Percentiles rank a stretch among this genome's conserved stretches.
Conservation (phyloP, 2,888 invertebrate species). For the Zygogramma bicolorata region DNA sequence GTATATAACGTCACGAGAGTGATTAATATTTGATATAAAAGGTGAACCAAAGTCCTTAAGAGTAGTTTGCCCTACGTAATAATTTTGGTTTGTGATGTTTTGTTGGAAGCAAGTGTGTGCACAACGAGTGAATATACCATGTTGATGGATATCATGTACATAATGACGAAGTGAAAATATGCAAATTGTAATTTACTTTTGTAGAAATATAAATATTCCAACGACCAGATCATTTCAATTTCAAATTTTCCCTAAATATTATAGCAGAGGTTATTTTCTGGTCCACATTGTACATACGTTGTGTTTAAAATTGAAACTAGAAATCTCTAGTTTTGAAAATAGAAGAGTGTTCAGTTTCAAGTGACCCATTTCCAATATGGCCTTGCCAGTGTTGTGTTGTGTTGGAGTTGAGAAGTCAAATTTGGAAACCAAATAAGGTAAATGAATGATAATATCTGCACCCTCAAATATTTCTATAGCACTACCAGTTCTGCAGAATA, state of each 20-base stretch:
- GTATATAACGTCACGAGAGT: conserved; percentile 16
- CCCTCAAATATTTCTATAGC: too few species aligned
- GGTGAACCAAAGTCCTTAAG: conserved; percentile 42
- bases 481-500: too few species aligned
- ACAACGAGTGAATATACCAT: conserved; percentile 33
- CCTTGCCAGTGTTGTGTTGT: too few species aligned
- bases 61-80: conserved; percentile 19
- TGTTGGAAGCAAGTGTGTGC: conserved; percentile 28
- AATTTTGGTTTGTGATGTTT: conserved; percentile 32
- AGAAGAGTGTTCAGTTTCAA: too few species aligned
- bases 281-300: not conserved
- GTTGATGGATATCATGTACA: conserved; percentile 28
- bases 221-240: not conserved
- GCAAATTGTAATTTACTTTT: conserved; percentile 12
- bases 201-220: conserved; percentile 20
- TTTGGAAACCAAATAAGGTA: too few species aligned
- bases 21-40: conserved; percentile 2
- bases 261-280: not conserved
- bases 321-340: too few species aligned
- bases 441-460: too few species aligned
- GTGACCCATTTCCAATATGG: too few species aligned
- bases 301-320: too few species aligned
- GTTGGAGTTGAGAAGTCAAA: too few species aligned
- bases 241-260: not conserved
- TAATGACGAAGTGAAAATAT: conserved; percentile 10